phyloP scores from a whole-genome alignment of 2,797 vertebrate genomes.

The Gymnothorax javanicus region DNA sequence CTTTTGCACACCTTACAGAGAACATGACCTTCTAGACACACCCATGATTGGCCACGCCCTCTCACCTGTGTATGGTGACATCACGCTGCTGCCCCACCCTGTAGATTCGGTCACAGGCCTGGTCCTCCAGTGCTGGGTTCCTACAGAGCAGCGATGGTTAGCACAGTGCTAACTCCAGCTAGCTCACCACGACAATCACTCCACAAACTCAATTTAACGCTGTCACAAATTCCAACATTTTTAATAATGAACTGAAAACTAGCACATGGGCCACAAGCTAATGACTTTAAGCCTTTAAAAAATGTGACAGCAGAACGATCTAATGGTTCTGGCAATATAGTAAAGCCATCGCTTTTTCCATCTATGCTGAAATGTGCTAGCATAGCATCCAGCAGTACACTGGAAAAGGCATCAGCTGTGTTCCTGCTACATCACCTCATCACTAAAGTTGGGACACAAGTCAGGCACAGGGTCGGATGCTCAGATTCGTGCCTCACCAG shows the following conservation, averaged over 20 bases:
- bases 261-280: no score
- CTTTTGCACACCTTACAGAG: neutral
- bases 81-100: conserved; percentile 87
- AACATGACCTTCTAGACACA: conserved; percentile 49
- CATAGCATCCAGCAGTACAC: no score
- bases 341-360: no score
- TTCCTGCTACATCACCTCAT: no score
- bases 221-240: no score
- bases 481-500: conserved; percentile 76
- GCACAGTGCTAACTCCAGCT: neutral
- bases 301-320: no score
- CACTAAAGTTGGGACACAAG: neutral
- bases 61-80: conserved; percentile 84
- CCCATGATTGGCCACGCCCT: neutral
- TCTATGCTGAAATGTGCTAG: no score
- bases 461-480: neutral
- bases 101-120: conserved; percentile 96
- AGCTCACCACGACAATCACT: neutral
- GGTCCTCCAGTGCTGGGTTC: conserved; percentile 96
- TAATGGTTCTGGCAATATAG: no score
- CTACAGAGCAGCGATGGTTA: conserved; percentile 58
- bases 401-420: no score
- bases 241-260: no score
- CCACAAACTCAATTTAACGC: neutral
- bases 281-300: no score